A percentile compares a stretch with the other conserved stretches of the same genome.
phyloP scores from a whole-genome alignment of 2,797 vertebrate genomes.

The Xenopus petersii region DNA sequence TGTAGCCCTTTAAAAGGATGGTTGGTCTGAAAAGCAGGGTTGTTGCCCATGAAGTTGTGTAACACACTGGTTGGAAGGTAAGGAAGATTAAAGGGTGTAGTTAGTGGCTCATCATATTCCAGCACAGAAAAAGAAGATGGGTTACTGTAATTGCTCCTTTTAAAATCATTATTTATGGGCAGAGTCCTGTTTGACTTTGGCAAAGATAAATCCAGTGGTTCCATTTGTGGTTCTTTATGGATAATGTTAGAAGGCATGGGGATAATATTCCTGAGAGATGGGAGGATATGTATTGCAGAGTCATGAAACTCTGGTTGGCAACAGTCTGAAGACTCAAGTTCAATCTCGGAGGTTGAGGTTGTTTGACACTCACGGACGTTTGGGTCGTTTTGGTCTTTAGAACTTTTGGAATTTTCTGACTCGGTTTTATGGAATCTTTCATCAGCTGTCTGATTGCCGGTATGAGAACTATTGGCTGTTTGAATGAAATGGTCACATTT shows the following conservation, averaged over 20 bases:
- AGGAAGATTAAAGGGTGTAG: slow-evolving; percentile 54
- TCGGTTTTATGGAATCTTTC: background rate
- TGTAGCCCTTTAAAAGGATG: slow-evolving; percentile 54
- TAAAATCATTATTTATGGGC: background rate
- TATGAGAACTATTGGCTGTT: slow-evolving; percentile 2
- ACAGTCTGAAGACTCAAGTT: background rate
- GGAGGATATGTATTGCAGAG: slow-evolving; percentile 52
- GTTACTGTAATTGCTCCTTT: background rate
- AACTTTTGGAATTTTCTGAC: background rate
- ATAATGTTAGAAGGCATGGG: background rate
- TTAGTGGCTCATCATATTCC: background rate
- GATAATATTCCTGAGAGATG: background rate
- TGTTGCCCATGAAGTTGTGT: slow-evolving; percentile 55
- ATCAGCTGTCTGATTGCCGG: background rate
- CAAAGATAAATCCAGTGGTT: slow-evolving; percentile 76
- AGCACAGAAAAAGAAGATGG: background rate
- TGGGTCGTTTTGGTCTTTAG: slow-evolving; percentile 58
- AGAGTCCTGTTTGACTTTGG: slow-evolving; percentile 57
- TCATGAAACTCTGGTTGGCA: background rate
- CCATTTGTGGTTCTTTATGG: slow-evolving; percentile 55
- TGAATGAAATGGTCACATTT: background rate
- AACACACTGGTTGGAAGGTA: slow-evolving; percentile 53
- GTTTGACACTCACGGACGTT: slow-evolving; percentile 52
- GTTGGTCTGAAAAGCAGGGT: slow-evolving; percentile 58
- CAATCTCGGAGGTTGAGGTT: background rate